Evolutionary conservation across 53 echinoderm and acorn worm genomes (phyloP).

Genomic region (Crossaster papposus): DNA sequence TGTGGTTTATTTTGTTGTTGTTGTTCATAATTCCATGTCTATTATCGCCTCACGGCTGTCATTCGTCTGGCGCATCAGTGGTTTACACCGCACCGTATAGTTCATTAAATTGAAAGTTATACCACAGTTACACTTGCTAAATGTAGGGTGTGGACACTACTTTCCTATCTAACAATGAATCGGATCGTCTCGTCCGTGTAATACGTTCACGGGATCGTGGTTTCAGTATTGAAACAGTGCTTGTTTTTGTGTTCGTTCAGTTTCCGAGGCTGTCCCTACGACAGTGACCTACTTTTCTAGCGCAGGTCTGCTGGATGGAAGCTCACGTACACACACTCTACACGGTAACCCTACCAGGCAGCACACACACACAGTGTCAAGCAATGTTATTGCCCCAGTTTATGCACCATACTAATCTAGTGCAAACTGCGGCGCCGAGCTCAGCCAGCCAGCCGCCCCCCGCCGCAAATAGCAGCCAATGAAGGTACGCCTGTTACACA

Average conservation of each 20-base stretch:
- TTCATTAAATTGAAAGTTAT: no score
- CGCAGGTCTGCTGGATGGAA: neutral
- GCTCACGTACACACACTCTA: neutral
- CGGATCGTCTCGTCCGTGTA: no score
- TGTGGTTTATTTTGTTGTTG: no score
- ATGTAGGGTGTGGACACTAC: no score
- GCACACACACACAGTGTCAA: conserved; percentile 9
- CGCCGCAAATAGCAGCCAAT: conserved; percentile 33
- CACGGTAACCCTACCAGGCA: neutral
- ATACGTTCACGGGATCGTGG: neutral
- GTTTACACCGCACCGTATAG: no score
- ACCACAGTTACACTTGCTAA: no score
- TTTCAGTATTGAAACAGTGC: neutral
- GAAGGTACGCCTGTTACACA: conserved; percentile 43
- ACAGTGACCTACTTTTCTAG: conserved; percentile 32
- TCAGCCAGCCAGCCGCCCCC: conserved; percentile 2
- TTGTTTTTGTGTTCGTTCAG: neutral
- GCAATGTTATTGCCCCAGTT: conserved; percentile 54
- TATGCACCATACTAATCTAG: conserved; percentile 55
- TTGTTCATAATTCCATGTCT: no score
- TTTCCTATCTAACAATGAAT: no score
- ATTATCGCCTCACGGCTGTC: no score
- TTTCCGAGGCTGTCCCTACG: conserved; percentile 42
- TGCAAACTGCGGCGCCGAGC: conserved; percentile 46
- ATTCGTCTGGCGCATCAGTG: no score